These are phyloP conservation scores for Oreochromis aureus DNA, from an alignment of 2,113 vertebrate genomes.

Conservation along the genomic window DNA sequence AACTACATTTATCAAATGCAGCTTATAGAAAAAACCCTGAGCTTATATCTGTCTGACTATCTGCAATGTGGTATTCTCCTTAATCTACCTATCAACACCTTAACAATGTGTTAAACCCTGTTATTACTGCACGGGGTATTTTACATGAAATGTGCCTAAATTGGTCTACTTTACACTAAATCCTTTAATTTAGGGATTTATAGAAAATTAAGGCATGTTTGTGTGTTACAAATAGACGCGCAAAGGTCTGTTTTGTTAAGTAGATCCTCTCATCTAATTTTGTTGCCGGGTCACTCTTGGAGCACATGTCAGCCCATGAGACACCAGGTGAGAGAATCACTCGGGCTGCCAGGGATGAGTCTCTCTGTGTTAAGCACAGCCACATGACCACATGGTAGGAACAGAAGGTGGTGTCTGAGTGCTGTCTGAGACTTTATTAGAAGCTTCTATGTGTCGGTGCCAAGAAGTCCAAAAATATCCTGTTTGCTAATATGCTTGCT, in stretches of 20 bases:
- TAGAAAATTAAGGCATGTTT: neutral
- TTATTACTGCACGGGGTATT: neutral
- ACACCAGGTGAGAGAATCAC: conserved; percentile 6
- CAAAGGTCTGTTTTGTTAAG: neutral
- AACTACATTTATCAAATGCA: neutral
- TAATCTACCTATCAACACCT: neutral
- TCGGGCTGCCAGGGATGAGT: neutral
- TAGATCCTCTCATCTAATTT: neutral
- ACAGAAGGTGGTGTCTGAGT: conserved; percentile 64
- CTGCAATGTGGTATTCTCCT: neutral
- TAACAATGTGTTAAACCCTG: neutral
- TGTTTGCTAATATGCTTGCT: conserved; percentile 43
- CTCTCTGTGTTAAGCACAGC: conserved; percentile 3
- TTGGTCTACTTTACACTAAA: neutral
- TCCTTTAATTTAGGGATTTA: neutral
- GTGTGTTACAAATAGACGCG: neutral
- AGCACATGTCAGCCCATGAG: conserved; percentile 46
- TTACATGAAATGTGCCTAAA: neutral
- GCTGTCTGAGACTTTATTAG: conserved; percentile 60
- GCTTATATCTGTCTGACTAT: neutral
- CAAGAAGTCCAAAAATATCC: conserved; percentile 60
- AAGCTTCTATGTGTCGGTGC: conserved; percentile 53
- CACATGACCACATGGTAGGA: conserved; percentile 37
- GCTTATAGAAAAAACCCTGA: neutral
- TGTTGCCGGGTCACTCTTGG: neutral